Evolutionary conservation across 2,888 invertebrate genomes (phyloP).

Genomic region (Drosophila buzzatii): DNA sequence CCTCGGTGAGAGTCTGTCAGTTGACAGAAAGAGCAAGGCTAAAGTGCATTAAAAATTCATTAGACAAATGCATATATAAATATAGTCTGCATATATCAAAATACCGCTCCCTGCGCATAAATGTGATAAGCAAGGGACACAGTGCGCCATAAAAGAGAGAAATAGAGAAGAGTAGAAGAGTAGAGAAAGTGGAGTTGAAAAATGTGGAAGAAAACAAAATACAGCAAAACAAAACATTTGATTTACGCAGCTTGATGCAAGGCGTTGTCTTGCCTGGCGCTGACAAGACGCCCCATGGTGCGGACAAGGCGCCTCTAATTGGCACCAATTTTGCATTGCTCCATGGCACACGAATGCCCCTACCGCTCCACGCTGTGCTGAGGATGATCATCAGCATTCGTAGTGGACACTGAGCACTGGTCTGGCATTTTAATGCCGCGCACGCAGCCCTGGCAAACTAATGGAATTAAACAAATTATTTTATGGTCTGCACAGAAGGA

Average conservation of each 20-base stretch:
- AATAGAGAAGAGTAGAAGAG: neutral
- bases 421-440: conserved; percentile 58
- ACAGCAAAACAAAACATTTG: conserved; percentile 59
- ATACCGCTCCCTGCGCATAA: conserved; percentile 25
- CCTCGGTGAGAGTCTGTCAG: conserved; percentile 28
- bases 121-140: conserved; percentile 15
- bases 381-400: conserved; percentile 14
- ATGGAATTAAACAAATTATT: conserved; percentile 79
- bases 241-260: conserved; percentile 58
- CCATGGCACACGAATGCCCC: conserved; percentile 19
- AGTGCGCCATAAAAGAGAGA: conserved; percentile 15
- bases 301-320: conserved; percentile 69
- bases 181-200: conserved; percentile 13
- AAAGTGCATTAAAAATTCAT: conserved; percentile 76
- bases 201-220: conserved; percentile 16
- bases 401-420: conserved; percentile 2
- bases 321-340: conserved; percentile 58
- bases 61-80: conserved; percentile 49
- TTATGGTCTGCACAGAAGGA: conserved; percentile 64
- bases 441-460: conserved; percentile 66
- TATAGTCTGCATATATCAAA: conserved; percentile 16
- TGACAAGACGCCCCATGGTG: conserved; percentile 52
- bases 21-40: conserved; percentile 64
- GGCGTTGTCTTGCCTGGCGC: conserved; percentile 41
- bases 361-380: conserved; percentile 22